Percentiles rank a stretch among this genome's conserved stretches.
phyloP scores from a whole-genome alignment of 2,888 invertebrate species.

The Apamea crenata region DNA sequence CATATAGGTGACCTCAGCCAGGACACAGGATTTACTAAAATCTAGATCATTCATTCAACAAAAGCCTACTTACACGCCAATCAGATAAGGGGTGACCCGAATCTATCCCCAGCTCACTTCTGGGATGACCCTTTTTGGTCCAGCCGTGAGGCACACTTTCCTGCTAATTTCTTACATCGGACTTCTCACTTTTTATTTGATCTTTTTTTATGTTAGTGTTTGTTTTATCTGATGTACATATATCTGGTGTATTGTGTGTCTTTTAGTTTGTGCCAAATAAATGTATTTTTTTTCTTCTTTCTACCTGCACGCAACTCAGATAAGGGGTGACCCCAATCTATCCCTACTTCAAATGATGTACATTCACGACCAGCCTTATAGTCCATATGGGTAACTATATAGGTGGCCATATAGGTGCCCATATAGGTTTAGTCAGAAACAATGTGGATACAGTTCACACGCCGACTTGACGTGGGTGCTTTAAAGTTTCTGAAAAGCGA shows the following conservation, averaged over 20 bases:
- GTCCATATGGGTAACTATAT: neutral
- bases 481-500: slow-evolving; percentile 69
- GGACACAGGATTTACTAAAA: too few relatives aligned
- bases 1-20: neutral
- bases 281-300: too few relatives aligned
- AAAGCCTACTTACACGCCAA: slow-evolving; percentile 11
- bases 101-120: too few relatives aligned
- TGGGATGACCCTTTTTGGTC: too few relatives aligned
- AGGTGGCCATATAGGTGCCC: neutral
- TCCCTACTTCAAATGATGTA: slow-evolving; percentile 11
- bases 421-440: slow-evolving; percentile 44
- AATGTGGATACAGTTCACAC: slow-evolving; percentile 62
- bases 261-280: too few relatives aligned
- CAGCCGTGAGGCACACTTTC: too few relatives aligned
- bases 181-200: too few relatives aligned
- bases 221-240: too few relatives aligned
- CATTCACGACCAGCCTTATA: slow-evolving; percentile 22
- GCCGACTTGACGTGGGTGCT: slow-evolving; percentile 58
- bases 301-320: slow-evolving; percentile 17
- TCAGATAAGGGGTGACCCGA: slow-evolving; percentile 19
- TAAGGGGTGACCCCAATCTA: slow-evolving; percentile 13
- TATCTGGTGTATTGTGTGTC: too few relatives aligned
- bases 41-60: too few relatives aligned
- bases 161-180: too few relatives aligned
- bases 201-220: too few relatives aligned